phyloP scores from a whole-genome alignment of 2,797 vertebrate species.

The Alauda arvensis region DNA sequence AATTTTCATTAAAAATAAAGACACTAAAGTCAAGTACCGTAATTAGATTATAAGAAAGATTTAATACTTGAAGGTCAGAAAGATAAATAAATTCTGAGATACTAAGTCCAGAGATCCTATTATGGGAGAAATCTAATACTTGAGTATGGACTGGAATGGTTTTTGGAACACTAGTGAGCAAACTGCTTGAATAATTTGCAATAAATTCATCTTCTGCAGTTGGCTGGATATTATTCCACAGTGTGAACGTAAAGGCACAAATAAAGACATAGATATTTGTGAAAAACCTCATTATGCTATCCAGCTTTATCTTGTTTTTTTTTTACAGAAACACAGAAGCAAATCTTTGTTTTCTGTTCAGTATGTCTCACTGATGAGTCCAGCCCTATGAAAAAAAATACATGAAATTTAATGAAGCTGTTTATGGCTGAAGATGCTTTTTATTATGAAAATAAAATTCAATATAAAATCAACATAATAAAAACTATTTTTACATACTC shows the following conservation, averaged over 20 bases:
- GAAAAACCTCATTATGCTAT: background rate
- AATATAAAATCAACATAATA: background rate
- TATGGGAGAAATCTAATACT: conserved; percentile 79
- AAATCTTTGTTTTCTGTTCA: background rate
- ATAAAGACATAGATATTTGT: background rate
- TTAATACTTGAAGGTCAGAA: conserved; percentile 69
- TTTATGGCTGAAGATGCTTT: background rate
- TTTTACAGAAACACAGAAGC: background rate
- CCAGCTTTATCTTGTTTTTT: background rate
- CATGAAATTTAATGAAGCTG: background rate
- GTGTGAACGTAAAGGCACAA: background rate
- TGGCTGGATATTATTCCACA: conserved; percentile 4
- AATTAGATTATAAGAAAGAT: conserved; percentile 78
- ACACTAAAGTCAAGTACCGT: conserved; percentile 63
- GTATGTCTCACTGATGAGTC: background rate
- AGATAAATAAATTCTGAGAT: conserved; percentile 71
- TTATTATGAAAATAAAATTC: background rate
- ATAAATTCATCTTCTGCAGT: conserved; percentile 33
- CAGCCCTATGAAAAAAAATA: background rate
- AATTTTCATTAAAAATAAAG: conserved; percentile 70
- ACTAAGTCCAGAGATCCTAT: conserved; percentile 72
- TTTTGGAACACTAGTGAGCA: conserved; percentile 66
- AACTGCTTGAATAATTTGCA: conserved; percentile 57
- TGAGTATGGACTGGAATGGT: conserved; percentile 55
- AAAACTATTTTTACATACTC: background rate